Evolutionary conservation across 2,113 vertebrate species (phyloP), one percentile per base, ranked within the genome.

Genomic region (Pimephales promelas): DNA sequence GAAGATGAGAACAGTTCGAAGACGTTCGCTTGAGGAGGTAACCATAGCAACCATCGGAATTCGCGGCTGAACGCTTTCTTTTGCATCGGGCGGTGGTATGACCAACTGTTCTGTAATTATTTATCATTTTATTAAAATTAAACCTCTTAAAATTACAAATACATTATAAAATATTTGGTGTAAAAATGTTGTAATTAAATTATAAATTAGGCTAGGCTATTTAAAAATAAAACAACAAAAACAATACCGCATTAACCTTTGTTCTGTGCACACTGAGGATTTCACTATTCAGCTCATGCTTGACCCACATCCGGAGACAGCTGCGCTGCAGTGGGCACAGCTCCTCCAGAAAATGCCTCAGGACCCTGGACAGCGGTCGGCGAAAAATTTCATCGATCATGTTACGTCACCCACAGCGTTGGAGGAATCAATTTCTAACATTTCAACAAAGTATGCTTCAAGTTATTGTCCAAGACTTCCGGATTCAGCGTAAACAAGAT

Each of bases 301-400:
- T 83, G 82, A 83, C 82, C 82, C 73, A 83, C 20, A 66, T 83
- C 56, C 59, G 9, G 28, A 76, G 40, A 43, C 82, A 83, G 72
- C 56, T 64, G 57, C 9, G 59, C 13, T 52, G 57, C 24, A 52
- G 70, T 8, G 7, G 4, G 47, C 14, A 10, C 14, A 47, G 5
- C 54, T 31, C 28, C 59, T 52, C 18, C 10, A 56, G 45, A 81
- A 79, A 81, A 24, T 49, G 31, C 64, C 20, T 52, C 82, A 83
- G 82, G 82, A 83, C 82, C 82, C n/a, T 83, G 82, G 82, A 83
- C 72, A 83, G 82, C 82, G 34, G 82, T 59, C 71, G 82, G 52
- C 0, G n/a, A 20, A 75, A 74, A 11, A 18, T 74, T 59, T 52
- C 1, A 66, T 83, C 26, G 14, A 83, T 83, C 59, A 64, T 61